phyloP scores from a whole-genome alignment of 1,140 invertebrate genomes.

The Calliopsis andreniformis region DNA sequence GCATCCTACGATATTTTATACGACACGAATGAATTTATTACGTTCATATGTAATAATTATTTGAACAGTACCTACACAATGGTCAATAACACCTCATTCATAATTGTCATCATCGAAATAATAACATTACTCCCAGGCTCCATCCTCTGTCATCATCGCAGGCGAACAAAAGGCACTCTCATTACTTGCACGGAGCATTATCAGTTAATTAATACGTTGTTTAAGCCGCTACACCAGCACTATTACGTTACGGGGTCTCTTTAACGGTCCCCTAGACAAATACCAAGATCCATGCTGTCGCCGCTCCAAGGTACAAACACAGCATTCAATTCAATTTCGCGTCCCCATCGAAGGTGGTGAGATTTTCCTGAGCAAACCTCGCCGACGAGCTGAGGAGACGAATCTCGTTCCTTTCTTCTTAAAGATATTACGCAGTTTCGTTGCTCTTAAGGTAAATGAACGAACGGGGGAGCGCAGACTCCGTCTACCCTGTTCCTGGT shows the following conservation, averaged over 20 bases:
- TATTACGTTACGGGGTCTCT: neutral
- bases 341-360: neutral
- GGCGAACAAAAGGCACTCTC: neutral
- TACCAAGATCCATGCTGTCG: constrained; percentile 1
- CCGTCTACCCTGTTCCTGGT: neutral
- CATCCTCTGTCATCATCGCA: neutral
- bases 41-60: too few species aligned
- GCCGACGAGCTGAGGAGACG: neutral
- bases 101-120: too few species aligned
- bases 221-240: neutral
- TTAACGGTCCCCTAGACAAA: constrained; percentile 10
- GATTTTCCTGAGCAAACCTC: neutral
- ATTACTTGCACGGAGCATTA: neutral
- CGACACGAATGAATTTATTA: too few species aligned
- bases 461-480: neutral
- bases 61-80: too few species aligned
- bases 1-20: too few species aligned
- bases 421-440: constrained; percentile 48
- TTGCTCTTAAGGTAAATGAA: constrained; percentile 58
- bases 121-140: too few species aligned
- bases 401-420: constrained; percentile 22
- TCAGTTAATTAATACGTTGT: neutral
- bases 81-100: too few species aligned
- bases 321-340: constrained; percentile 11
- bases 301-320: neutral